Evolutionary conservation across 2,797 vertebrate genomes (phyloP), one percentile per base, ranked within the genome.

Genomic region (Schizopygopsis malacanthus): DNA sequence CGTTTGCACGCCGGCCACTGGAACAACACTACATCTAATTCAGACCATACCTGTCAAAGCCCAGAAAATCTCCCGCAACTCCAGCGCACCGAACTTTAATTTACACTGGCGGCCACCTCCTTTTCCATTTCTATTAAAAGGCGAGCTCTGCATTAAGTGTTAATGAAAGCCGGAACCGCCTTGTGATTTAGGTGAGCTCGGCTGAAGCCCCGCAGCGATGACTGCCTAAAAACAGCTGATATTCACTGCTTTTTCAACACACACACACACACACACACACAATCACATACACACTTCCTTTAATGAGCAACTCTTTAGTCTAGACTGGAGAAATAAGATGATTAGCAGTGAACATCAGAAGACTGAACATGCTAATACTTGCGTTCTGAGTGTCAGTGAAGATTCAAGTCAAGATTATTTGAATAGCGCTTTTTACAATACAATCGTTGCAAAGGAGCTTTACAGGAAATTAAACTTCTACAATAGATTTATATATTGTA

Each of bases 11-110:
- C 94, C 91, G 93, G 94, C 94, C 93, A 93, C 93, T 94, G 89
- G 91, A 95, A 95, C 94, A 95, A 94, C 94, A 94, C 92, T 94
- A 94, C 93, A 94, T 93, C 95, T 95, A 95, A 96, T 95, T 95
- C 94, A 93, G 94, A 92, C 92, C 89, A 90, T 93, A 94, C 94
- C 94, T 95, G 95, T 95, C 95, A 95, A 93, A 92, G 93, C 67
- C 82, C 86, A 91, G 94, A 93, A 94, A 95, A 94, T 94, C 94
- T 95, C 91, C 93, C 92, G 94, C 93, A 90, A 89, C 93, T 92
- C 90, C 84, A 90, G 90, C 88, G 22, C 85, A 90, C 91, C 91
- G 91, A 93, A 92, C 94, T 95, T 93, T 95, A 95, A 95, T 94
- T 95, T 94, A 95, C 94, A 93, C 94, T 93, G 92, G 88, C 91